phyloP scores from a whole-genome alignment of 1,140 invertebrate species.

The Stegodyphus mimosarum region DNA sequence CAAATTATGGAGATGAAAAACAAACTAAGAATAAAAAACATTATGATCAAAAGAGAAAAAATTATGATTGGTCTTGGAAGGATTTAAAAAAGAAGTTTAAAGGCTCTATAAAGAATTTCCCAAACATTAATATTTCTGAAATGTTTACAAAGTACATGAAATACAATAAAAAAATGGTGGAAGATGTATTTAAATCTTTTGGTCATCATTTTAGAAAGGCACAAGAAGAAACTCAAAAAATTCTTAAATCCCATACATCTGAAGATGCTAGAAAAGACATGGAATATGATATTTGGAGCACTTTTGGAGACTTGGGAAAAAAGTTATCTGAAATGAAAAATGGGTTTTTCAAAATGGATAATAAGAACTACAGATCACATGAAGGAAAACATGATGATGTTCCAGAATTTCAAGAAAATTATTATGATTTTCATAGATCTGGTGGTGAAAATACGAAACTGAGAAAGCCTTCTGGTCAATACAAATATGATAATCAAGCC shows the following conservation, averaged over 20 bases:
- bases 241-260: background rate
- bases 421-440: too few species aligned
- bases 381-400: background rate
- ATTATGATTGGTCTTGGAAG: slow-evolving; percentile 23
- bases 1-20: background rate
- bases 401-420: background rate
- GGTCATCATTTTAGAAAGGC: slow-evolving; percentile 28
- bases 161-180: slow-evolving; percentile 13
- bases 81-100: slow-evolving; percentile 12
- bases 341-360: slow-evolving; percentile 4
- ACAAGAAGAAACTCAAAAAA: slow-evolving; percentile 11
- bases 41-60: background rate
- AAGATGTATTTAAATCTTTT: slow-evolving; percentile 16
- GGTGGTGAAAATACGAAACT: background rate
- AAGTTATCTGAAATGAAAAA: slow-evolving; percentile 17
- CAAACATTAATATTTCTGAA: slow-evolving; percentile 27
- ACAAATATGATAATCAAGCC: too few species aligned
- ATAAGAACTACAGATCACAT: too few species aligned
- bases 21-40: background rate
- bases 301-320: slow-evolving; percentile 13
- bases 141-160: slow-evolving; percentile 16
- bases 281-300: slow-evolving; percentile 16
- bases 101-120: slow-evolving; percentile 6
- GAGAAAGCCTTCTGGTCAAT: too few species aligned
- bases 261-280: slow-evolving; percentile 10